phyloP scores from a whole-genome alignment of 2,113 vertebrate genomes.

The Microtus richardsoni region DNA sequence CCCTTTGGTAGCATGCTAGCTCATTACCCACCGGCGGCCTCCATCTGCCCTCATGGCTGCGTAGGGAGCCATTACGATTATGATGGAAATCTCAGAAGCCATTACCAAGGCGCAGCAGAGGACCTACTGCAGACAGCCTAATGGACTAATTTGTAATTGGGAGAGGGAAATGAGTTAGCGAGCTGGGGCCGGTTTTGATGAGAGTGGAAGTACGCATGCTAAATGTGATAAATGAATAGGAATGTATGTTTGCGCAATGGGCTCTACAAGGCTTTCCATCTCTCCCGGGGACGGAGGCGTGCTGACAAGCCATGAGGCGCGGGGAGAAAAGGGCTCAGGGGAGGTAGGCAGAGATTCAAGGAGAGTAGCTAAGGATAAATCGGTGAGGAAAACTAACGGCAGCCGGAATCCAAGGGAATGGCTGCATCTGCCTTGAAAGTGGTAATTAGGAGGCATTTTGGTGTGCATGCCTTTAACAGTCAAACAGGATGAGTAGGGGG shows the following conservation, averaged over 20 bases:
- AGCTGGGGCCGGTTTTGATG: slow-evolving; percentile 94
- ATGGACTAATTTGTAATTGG: slow-evolving; percentile 99
- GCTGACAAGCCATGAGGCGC: slow-evolving; percentile 88
- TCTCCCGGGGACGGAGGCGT: slow-evolving; percentile 88
- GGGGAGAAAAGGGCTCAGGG: slow-evolving; percentile 85
- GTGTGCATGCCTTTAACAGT: slow-evolving; percentile 87
- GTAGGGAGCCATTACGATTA: slow-evolving; percentile 99
- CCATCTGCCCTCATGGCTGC: slow-evolving; percentile 99
- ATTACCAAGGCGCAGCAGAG: slow-evolving; percentile 98
- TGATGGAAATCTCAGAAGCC: slow-evolving; percentile 99
- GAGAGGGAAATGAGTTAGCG: slow-evolving; percentile 97
- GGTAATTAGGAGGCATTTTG: slow-evolving; percentile 89
- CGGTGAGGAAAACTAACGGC: slow-evolving; percentile 89
- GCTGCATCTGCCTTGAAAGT: slow-evolving; percentile 86
- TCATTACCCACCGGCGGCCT: slow-evolving; percentile 99
- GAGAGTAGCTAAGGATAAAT: slow-evolving; percentile 92
- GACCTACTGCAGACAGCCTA: slow-evolving; percentile 98
- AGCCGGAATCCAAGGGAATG: slow-evolving; percentile 87
- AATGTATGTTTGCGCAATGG: slow-evolving; percentile 92
- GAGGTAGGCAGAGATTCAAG: slow-evolving; percentile 84
- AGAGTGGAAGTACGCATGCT: slow-evolving; percentile 93
- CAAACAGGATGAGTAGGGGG: slow-evolving; percentile 83
- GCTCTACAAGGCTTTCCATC: slow-evolving; percentile 90
- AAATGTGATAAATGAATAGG: slow-evolving; percentile 96
- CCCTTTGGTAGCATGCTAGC: slow-evolving; percentile 98